Base-by-base conservation (phyloP, 1,140 invertebrate genomes). In the Ericerus pela region DNA sequence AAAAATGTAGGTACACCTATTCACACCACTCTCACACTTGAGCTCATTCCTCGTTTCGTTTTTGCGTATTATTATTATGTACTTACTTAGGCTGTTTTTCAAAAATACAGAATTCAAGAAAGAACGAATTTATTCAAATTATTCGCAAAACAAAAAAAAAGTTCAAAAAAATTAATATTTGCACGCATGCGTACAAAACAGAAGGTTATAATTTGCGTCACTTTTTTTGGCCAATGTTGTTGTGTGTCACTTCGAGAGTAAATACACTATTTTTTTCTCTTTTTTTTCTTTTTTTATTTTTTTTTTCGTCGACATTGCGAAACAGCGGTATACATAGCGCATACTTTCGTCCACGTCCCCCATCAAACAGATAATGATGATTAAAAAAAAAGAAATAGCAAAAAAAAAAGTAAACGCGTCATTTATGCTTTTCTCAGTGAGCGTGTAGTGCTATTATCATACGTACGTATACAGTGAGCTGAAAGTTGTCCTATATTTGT, bases 171-270 rank as follows among this genome's bases (percentile, higher is more conserved):
- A 47, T n/a, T 8, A 33, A n/a, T 24, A 47, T 5, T 24, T 24
- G 26, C 41, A 24, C 41, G 41, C 41, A 47, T 47, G 41, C 41
- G 41, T 47, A 12, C 8, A 18, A 47, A 24, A 24, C 41, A 24
- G 41, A 47, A 47, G 41, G 41, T 47, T 47, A 47, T 47, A 18
- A 47, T 47, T 47, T 47, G 41, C 41, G 41, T 47, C 41, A 47
- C 26, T 47, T 47, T 38, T 47, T 47, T 47, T n/a, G n/a, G n/a
- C n/a, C 41, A 47, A 47, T 24, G 41, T 24, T 47, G 26, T 10
- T 24, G 26, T n/a, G 41, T 24, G 41, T 47, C 41, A 47, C 41
- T 47, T 24, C 10, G 26, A 47, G 41, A 47, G 41, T 47, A 47
- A 47, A 47, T 16, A 47, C 41, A 47, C 41, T 24, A 47, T 24